Conservation (phyloP, 2,113 vertebrate species). For the Nothoprocta pentlandii region DNA sequence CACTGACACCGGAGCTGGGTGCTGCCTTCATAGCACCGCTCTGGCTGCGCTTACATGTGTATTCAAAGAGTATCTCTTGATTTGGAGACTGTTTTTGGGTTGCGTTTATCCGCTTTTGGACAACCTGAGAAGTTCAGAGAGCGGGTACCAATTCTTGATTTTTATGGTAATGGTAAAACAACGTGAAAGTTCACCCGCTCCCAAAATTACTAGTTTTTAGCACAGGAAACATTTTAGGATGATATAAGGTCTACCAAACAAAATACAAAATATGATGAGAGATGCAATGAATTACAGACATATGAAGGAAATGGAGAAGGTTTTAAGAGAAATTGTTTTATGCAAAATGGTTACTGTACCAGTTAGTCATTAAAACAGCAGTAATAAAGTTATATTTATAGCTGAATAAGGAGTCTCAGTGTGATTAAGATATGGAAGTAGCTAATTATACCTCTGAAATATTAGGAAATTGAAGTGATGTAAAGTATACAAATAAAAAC, state of each 20-base stretch:
- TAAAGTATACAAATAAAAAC: conserved; percentile 64
- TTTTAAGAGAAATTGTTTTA: conserved; percentile 58
- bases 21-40: neutral
- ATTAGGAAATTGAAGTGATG: conserved; percentile 62
- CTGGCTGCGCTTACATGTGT: neutral
- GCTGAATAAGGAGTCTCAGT: conserved; percentile 56
- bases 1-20: neutral
- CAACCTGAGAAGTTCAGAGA: neutral
- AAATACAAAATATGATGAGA: conserved; percentile 1
- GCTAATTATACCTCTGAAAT: conserved; percentile 67
- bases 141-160: neutral
- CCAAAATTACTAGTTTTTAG: neutral
- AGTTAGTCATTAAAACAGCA: conserved; percentile 61
- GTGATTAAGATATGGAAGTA: conserved; percentile 65
- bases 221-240: neutral
- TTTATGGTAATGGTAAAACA: neutral
- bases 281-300: conserved; percentile 23
- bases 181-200: neutral
- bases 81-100: neutral
- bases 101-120: neutral
- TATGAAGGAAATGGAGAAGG: conserved; percentile 21
- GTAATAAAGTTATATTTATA: conserved; percentile 68
- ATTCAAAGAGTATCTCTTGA: neutral
- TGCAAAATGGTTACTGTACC: conserved; percentile 47
- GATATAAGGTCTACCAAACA: neutral